Percentiles rank a stretch among this genome's conserved stretches.
phyloP scores from a whole-genome alignment of 2,797 vertebrate species.

The Lepilemur ruficaudatus region DNA sequence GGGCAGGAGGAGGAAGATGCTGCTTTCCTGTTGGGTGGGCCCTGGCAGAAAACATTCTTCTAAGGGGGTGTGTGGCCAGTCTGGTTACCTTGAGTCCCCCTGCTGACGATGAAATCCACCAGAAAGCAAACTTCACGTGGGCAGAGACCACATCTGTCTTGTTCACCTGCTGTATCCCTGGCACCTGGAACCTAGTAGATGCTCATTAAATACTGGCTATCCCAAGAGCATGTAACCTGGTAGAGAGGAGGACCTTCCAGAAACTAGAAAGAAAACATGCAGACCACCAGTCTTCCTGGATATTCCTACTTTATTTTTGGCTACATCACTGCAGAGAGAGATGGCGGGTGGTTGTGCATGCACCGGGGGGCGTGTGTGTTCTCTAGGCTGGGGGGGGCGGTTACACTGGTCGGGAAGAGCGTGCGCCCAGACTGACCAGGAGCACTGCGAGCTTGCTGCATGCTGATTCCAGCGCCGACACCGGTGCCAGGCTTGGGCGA shows the following conservation, averaged over 20 bases:
- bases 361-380: slow-evolving; percentile 79
- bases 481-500: slow-evolving; percentile 82
- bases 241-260: neutral
- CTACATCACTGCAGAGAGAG: slow-evolving; percentile 80
- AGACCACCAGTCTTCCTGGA: slow-evolving; percentile 47
- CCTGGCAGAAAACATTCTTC: neutral
- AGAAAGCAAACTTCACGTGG: neutral
- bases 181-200: neutral
- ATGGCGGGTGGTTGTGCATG: slow-evolving; percentile 82
- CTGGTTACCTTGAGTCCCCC: neutral
- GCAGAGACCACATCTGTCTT: neutral
- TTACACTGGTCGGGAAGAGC: slow-evolving; percentile 54
- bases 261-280: neutral
- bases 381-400: slow-evolving; percentile 63
- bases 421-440: slow-evolving; percentile 32
- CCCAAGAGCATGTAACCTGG: neutral
- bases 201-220: neutral
- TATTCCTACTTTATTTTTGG: slow-evolving; percentile 87
- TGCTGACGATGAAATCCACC: neutral
- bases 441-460: slow-evolving; percentile 89
- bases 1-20: neutral
- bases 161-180: accelerated
- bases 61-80: neutral
- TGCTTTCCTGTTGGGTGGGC: no score
- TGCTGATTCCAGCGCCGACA: slow-evolving; percentile 91